phyloP scores from a whole-genome alignment of 2,888 invertebrate species.

The Clostera curtula region DNA sequence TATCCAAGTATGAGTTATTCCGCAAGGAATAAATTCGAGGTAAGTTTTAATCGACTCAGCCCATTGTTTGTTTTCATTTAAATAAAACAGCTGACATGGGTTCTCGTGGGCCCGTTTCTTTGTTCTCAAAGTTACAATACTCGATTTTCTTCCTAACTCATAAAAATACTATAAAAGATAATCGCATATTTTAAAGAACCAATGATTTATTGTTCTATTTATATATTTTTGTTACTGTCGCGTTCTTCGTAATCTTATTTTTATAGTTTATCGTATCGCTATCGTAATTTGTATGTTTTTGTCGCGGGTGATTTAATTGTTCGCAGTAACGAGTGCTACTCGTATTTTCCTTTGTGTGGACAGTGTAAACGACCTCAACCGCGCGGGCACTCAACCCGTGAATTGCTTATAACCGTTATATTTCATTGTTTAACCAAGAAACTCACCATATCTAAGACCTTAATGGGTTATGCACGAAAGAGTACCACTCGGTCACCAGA shows the following conservation, averaged over 20 bases:
- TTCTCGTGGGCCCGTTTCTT: conserved; percentile 36
- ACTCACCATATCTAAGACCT: too few species aligned
- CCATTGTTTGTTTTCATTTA: conserved; percentile 64
- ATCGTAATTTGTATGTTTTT: conserved; percentile 19
- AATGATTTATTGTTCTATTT: conserved; percentile 28
- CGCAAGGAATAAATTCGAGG: conserved; percentile 79
- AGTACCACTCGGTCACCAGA: too few species aligned
- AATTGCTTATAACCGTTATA: conserved; percentile 37
- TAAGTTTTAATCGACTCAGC: conserved; percentile 46
- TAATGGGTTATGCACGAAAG: too few species aligned
- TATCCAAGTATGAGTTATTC: conserved; percentile 77
- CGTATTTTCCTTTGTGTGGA: conserved; percentile 35
- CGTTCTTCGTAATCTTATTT: conserved; percentile 11
- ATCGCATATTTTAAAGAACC: neutral
- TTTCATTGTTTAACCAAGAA: too few species aligned
- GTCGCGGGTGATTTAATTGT: conserved; percentile 19
- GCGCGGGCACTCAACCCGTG: conserved; percentile 39
- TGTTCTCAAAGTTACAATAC: conserved; percentile 29
- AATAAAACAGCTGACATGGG: conserved; percentile 78
- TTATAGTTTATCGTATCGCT: conserved; percentile 15
- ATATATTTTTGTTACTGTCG: conserved; percentile 23
- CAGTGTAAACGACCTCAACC: conserved; percentile 44
- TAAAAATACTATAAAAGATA: conserved; percentile 6
- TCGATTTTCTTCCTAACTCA: neutral
- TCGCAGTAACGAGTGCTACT: conserved; percentile 16